Conservation (phyloP, 2,888 invertebrate species). For the Scelioninae gen. 1 region DNA sequence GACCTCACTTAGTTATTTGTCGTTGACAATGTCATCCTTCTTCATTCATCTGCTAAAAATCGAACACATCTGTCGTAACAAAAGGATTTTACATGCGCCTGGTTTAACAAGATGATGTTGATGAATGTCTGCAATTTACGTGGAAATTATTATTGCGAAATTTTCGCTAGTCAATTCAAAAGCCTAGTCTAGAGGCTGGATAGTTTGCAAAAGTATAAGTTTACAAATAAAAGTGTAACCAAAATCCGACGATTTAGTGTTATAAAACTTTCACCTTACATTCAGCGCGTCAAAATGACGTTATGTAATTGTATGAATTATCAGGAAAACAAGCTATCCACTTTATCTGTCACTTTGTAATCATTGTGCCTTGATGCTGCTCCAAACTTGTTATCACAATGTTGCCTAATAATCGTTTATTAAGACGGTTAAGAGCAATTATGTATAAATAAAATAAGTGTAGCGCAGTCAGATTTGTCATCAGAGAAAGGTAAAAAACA, state of each 20-base stretch:
- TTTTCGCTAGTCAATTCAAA: too few species aligned
- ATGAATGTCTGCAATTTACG: conserved; percentile 18
- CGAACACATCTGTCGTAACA: conserved; percentile 36
- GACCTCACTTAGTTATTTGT: too few species aligned
- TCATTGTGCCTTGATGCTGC: conserved; percentile 7
- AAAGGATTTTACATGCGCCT: conserved; percentile 17
- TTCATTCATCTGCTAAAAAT: too few species aligned
- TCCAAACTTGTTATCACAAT: conserved; percentile 42
- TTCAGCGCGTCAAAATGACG: conserved; percentile 52
- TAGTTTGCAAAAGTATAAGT: conserved; percentile 21
- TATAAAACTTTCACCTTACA: conserved; percentile 62
- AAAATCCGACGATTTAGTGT: conserved; percentile 41
- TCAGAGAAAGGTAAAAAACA: not conserved
- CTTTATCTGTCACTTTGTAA: conserved; percentile 50
- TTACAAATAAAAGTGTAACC: conserved; percentile 27
- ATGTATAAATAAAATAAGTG: conserved; percentile 25
- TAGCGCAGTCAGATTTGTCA: not conserved
- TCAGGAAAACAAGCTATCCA: conserved; percentile 37
- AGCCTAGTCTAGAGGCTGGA: too few species aligned
- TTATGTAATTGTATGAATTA: conserved; percentile 60
- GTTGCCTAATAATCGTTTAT: conserved; percentile 48
- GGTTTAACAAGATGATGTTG: too few species aligned
- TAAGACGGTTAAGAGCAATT: conserved; percentile 34
- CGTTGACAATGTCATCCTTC: too few species aligned
- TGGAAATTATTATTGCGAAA: conserved; percentile 15